phyloP scores from a whole-genome alignment of 2,797 vertebrate genomes.

The Knipowitschia caucasica region DNA sequence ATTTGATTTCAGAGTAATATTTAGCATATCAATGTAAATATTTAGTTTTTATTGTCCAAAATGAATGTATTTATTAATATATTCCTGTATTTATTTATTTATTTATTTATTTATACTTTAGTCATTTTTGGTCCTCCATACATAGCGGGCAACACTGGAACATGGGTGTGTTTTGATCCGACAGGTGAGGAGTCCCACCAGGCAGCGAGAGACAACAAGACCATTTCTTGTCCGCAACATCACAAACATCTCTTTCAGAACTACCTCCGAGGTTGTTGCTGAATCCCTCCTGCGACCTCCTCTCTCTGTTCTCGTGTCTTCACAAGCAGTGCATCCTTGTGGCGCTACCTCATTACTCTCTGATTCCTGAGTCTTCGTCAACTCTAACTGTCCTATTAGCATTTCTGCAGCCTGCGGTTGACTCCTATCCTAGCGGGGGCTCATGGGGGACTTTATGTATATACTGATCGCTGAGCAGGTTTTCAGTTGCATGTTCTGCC shows the following conservation, averaged over 20 bases:
- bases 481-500: conserved; percentile 50
- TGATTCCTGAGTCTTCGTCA: conserved; percentile 73
- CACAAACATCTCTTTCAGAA: conserved; percentile 31
- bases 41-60: too few species aligned
- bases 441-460: conserved; percentile 44
- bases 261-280: conserved; percentile 25
- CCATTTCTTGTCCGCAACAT: conserved; percentile 12
- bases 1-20: too few species aligned
- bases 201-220: conserved; percentile 23
- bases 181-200: conserved; percentile 36
- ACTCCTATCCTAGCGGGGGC: conserved; percentile 47
- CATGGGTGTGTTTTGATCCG: conserved; percentile 17
- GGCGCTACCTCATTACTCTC: conserved; percentile 65
- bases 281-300: conserved; percentile 39
- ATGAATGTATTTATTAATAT: too few species aligned
- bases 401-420: conserved; percentile 63
- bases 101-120: too few species aligned
- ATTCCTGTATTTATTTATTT: too few species aligned
- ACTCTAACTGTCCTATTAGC: conserved; percentile 74
- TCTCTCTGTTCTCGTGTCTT: conserved; percentile 35
- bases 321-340: conserved; percentile 44
- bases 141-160: conserved; percentile 20
- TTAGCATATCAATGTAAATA: too few species aligned
- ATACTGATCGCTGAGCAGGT: conserved; percentile 63
- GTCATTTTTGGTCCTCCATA: too few species aligned